Conservation (phyloP, 2,797 vertebrate genomes). For the Iguana delicatissima region DNA sequence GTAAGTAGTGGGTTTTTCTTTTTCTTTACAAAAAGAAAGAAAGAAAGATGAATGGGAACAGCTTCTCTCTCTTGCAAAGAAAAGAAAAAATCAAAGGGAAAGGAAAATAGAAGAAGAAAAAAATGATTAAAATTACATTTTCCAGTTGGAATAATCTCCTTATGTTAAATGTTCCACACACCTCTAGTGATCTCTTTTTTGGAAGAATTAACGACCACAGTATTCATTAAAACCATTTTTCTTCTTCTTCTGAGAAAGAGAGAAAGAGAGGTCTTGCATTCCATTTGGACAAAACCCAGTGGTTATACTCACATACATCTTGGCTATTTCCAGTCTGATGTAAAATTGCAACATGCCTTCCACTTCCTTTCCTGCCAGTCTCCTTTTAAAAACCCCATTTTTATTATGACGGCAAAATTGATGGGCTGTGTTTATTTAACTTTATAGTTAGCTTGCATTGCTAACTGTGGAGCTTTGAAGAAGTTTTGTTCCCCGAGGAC, state of each 20-base stretch:
- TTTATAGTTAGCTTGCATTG: conserved; percentile 70
- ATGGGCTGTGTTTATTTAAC: conserved; percentile 65
- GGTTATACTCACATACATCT: conserved; percentile 3
- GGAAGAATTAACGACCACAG: conserved; percentile 13
- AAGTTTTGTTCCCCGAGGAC: conserved; percentile 71
- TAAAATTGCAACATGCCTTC: conserved; percentile 57
- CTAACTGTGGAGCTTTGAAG: conserved; percentile 77
- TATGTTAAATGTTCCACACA: conserved; percentile 8
- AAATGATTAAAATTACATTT: conserved; percentile 2
- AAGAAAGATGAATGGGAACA: neutral
- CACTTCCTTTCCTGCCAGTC: conserved; percentile 49
- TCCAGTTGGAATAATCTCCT: neutral
- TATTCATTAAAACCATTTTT: conserved; percentile 20
- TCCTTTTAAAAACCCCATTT: conserved; percentile 23
- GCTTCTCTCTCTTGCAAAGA: neutral
- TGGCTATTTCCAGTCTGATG: conserved; percentile 30
- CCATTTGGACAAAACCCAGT: neutral
- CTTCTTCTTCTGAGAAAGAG: neutral
- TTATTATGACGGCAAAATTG: conserved; percentile 66
- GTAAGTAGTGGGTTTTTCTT: conserved; percentile 60
- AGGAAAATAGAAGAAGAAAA: neutral
- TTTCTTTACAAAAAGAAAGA: conserved; percentile 11
- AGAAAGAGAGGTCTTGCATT: neutral
- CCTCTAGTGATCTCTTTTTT: conserved; percentile 3
- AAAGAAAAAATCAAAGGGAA: neutral